A percentile compares a stretch with the other conserved stretches of the same genome.
Evolutionary conservation across 2,113 vertebrate species (phyloP).

Genomic region (Varanus komodoensis): DNA sequence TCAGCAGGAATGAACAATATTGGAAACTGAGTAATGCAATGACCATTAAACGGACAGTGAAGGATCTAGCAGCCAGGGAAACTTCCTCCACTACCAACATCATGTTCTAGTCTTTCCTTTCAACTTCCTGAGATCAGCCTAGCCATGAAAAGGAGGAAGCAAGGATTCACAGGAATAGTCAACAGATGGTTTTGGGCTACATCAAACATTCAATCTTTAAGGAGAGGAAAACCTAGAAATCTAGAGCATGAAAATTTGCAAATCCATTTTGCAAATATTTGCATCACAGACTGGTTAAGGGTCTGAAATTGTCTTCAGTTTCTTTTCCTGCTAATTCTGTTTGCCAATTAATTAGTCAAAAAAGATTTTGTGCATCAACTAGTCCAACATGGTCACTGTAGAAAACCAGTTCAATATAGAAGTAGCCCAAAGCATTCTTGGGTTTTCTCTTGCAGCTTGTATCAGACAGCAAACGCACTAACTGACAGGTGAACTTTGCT

Average conservation of each 20-base stretch:
- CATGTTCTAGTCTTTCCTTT: background rate
- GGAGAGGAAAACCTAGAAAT: background rate
- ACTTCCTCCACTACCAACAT: too few species aligned
- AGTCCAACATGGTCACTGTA: background rate
- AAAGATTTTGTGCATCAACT: background rate
- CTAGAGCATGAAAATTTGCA: background rate
- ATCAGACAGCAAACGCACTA: background rate
- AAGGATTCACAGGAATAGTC: background rate
- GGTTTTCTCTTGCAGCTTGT: background rate
- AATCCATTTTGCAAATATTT: background rate
- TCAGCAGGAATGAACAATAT: background rate
- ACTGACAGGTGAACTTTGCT: background rate
- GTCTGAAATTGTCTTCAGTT: background rate
- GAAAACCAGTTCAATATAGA: background rate
- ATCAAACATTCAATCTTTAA: background rate
- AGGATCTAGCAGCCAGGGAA: background rate
- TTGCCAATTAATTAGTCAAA: background rate
- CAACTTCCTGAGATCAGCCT: background rate
- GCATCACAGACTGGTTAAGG: too few species aligned
- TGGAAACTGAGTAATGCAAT: background rate
- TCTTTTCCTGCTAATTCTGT: too few species aligned
- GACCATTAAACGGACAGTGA: background rate
- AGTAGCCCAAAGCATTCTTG: background rate
- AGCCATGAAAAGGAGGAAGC: background rate
- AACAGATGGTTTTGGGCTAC: background rate